Conservation (phyloP, 2,113 vertebrate species). For the Colinus virginianus region DNA sequence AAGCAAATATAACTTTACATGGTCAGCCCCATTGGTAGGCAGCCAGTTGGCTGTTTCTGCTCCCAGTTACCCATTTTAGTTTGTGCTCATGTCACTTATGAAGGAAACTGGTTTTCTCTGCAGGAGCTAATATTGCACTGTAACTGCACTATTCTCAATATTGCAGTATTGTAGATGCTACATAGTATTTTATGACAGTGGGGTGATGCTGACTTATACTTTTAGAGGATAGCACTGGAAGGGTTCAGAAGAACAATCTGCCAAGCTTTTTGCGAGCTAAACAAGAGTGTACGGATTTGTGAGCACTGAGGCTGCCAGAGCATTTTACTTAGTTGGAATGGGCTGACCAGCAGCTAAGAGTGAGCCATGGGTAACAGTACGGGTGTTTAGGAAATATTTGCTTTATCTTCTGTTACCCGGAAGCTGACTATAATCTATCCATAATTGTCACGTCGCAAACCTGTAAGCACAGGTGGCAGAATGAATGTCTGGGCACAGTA, state of each 20-base stretch:
- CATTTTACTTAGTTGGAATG: rapidly evolving
- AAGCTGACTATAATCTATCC: not conserved
- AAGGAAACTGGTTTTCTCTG: not conserved
- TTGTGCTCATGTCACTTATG: not conserved
- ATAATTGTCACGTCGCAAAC: not conserved
- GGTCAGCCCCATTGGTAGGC: not conserved
- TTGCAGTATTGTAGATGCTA: not conserved
- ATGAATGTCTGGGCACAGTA: not conserved
- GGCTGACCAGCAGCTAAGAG: not conserved
- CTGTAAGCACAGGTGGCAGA: not conserved
- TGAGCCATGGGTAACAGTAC: not conserved
- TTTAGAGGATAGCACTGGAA: not conserved
- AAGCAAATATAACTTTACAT: not conserved
- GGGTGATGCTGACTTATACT: not conserved
- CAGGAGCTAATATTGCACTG: not conserved
- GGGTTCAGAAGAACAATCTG: not conserved
- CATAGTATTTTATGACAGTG: not conserved
- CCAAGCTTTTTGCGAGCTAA: not conserved
- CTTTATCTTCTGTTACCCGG: not conserved
- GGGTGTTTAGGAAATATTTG: not conserved
- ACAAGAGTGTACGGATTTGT: not conserved
- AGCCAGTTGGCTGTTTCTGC: constrained; percentile 1
- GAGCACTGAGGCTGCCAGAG: not conserved
- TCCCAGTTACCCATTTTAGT: not conserved
- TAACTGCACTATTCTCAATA: not conserved